Conservation (phyloP, 2,797 vertebrate species). For the Rhadinocentrus ornatus region DNA sequence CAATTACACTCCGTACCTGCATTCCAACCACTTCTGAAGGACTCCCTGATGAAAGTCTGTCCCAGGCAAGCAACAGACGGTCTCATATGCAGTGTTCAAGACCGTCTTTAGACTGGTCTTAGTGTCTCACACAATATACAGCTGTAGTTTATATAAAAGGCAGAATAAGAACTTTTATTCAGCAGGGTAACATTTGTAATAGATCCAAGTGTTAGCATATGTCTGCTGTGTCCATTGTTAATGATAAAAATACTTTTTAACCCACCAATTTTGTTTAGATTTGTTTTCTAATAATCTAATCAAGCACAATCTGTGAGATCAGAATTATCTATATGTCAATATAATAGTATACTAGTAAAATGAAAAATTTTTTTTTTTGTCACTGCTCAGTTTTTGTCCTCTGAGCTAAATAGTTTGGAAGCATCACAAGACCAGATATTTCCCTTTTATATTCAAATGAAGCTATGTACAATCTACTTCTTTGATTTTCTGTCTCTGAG, state of each 20-base stretch:
- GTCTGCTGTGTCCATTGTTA: neutral
- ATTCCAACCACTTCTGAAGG: conserved; percentile 1
- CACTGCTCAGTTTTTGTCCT: conserved; percentile 46
- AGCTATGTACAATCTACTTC: conserved; percentile 54
- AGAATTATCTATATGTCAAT: neutral
- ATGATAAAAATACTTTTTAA: conserved; percentile 1
- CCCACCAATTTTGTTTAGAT: neutral
- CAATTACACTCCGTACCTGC: neutral
- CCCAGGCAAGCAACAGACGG: neutral
- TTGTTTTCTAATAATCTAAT: neutral
- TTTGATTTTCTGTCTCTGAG: conserved; percentile 62
- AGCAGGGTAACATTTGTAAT: neutral
- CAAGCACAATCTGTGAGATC: neutral
- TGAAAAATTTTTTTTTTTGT: neutral
- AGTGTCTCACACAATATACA: conserved; percentile 18
- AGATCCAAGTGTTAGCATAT: neutral
- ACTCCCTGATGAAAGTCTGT: conserved; percentile 13
- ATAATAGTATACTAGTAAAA: neutral
- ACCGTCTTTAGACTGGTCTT: conserved; percentile 5
- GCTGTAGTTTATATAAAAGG: conserved; percentile 1
- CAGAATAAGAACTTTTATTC: conserved; percentile 8
- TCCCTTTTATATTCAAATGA: conserved; percentile 75
- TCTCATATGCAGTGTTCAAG: neutral
- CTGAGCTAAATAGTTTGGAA: conserved; percentile 55
- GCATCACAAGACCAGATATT: conserved; percentile 56